Percentiles rank a stretch among this genome's conserved stretches.
phyloP scores from a whole-genome alignment of 2,797 vertebrate species.

The Paramormyrops hopkinsi region DNA sequence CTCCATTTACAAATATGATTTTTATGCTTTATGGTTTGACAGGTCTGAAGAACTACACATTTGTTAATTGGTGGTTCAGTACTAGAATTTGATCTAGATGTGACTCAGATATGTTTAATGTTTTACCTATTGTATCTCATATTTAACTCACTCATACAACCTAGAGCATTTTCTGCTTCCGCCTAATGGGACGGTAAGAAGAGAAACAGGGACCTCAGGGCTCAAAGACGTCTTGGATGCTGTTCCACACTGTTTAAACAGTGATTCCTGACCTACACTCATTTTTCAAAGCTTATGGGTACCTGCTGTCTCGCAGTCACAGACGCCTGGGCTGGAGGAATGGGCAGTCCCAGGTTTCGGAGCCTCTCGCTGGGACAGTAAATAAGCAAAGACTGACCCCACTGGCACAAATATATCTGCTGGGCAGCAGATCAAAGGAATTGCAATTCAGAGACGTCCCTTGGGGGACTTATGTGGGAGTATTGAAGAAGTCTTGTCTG shows the following conservation, averaged over 20 bases:
- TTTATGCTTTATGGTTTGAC: neutral
- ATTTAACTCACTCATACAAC: neutral
- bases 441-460: conserved; percentile 24
- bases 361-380: conserved; percentile 22
- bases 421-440: conserved; percentile 48
- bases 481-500: neutral
- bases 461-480: neutral
- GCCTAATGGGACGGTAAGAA: neutral
- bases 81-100: neutral
- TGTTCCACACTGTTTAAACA: conserved; percentile 56
- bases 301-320: conserved; percentile 47
- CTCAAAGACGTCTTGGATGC: neutral
- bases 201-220: neutral
- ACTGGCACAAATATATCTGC: conserved; percentile 46
- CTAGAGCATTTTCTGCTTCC: neutral
- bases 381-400: conserved; percentile 43
- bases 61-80: neutral
- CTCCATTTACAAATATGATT: neutral
- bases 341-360: conserved; percentile 16
- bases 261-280: conserved; percentile 49
- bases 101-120: neutral
- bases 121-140: neutral
- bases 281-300: conserved; percentile 55
- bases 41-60: neutral
- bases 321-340: conserved; percentile 21